Percentiles rank a stretch among this genome's conserved stretches.
Evolutionary conservation across 2,797 vertebrate species (phyloP).

Genomic region (Catamblyrhynchus diadema): DNA sequence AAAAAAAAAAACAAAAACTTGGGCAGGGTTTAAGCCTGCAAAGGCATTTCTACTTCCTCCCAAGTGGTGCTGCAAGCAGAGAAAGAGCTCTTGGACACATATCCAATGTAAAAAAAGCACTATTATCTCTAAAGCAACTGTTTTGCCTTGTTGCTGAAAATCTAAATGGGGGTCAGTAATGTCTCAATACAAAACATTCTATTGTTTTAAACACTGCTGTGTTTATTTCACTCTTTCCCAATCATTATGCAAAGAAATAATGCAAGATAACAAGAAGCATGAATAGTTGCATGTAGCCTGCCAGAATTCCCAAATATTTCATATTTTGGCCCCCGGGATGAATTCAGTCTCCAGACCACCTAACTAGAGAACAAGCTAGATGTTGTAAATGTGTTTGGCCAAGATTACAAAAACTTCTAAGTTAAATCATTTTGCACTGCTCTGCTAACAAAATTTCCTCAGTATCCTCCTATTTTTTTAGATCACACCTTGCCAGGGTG

Average conservation of each 20-base stretch:
- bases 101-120: neutral
- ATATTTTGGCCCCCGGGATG: neutral
- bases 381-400: conserved; percentile 15
- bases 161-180: neutral
- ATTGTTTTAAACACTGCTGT: conserved; percentile 37
- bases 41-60: neutral
- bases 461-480: neutral
- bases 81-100: neutral
- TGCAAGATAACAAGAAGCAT: conserved; percentile 29
- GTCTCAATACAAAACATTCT: neutral
- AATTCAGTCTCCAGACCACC: conserved; percentile 58
- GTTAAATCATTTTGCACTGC: neutral
- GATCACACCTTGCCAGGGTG: conserved; percentile 25
- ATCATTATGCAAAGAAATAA: conserved; percentile 33
- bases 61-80: neutral
- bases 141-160: neutral
- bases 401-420: conserved; percentile 24
- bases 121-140: neutral
- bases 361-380: conserved; percentile 15
- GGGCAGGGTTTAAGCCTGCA: neutral
- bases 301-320: conserved; percentile 54
- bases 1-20: neutral
- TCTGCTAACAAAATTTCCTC: neutral
- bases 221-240: conserved; percentile 37
- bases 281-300: neutral